These are phyloP conservation scores for Cyphomyrus discorhynchus DNA, from an alignment of 2,113 vertebrate genomes.

Conservation along the genomic window DNA sequence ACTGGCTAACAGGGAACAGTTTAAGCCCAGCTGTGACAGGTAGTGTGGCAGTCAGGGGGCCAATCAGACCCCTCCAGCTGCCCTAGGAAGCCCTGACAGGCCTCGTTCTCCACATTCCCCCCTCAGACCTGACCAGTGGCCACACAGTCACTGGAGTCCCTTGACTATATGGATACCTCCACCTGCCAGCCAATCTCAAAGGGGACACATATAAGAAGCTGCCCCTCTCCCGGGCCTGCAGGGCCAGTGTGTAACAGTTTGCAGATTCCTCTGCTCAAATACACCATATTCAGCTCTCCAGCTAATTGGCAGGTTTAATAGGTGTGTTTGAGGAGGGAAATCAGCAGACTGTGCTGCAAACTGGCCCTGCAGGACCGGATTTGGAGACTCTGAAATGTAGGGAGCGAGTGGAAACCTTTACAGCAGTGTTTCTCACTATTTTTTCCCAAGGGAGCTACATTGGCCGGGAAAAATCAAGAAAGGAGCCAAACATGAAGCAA, in stretches of 20 bases:
- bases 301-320: neutral
- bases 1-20: neutral
- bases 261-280: neutral
- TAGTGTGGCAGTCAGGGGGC: neutral
- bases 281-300: neutral
- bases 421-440: neutral
- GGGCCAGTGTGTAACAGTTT: neutral
- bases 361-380: neutral
- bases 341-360: neutral
- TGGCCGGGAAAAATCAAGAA: neutral
- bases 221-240: neutral
- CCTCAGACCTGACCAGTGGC: neutral
- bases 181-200: neutral
- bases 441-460: neutral
- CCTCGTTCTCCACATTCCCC: neutral
- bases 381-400: neutral
- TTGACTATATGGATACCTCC: neutral
- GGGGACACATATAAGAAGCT: neutral
- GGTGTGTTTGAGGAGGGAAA: neutral
- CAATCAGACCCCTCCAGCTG: neutral
- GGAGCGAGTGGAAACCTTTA: neutral
- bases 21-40: neutral
- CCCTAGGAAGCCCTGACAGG: neutral
- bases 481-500: neutral
- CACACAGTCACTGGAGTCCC: neutral